Conservation (phyloP, 30 jellyfish, hydroid and myxozoan genomes). For the Aurelia sp. region DNA sequence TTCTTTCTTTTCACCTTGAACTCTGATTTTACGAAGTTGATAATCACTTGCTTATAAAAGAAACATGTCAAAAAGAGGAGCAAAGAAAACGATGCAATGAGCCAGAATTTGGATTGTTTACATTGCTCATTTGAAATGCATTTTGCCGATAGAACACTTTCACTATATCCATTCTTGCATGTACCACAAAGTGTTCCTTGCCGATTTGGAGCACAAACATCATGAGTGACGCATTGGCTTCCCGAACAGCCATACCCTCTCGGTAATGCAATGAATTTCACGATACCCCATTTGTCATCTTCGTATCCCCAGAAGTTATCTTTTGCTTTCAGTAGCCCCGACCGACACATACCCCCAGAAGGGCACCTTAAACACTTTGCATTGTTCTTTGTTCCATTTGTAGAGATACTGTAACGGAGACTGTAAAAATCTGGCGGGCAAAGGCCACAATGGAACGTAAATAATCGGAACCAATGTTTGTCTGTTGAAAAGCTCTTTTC, state of each 20-base stretch:
- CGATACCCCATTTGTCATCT: background rate
- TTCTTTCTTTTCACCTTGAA: background rate
- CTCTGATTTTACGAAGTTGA: background rate
- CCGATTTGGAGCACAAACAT: background rate
- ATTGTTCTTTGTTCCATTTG: background rate
- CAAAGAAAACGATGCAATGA: background rate
- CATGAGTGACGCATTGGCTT: background rate
- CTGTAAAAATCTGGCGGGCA: background rate
- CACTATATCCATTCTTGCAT: conserved; percentile 2
- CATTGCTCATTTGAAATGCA: background rate
- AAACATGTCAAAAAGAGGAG: background rate
- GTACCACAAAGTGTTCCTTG: background rate
- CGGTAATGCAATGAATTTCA: background rate
- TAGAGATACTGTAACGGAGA: background rate
- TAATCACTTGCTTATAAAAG: background rate
- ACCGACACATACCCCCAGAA: background rate
- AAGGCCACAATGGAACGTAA: background rate
- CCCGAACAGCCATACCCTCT: background rate
- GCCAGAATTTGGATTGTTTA: background rate
- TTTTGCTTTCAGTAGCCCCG: background rate
- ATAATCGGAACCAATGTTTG: background rate
- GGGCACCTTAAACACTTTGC: background rate
- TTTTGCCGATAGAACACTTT: background rate
- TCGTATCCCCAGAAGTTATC: background rate
- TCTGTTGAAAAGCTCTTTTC: background rate